Base-by-base conservation (phyloP, 1,140 invertebrate genomes). In the Macrobrachium nipponense region DNA sequence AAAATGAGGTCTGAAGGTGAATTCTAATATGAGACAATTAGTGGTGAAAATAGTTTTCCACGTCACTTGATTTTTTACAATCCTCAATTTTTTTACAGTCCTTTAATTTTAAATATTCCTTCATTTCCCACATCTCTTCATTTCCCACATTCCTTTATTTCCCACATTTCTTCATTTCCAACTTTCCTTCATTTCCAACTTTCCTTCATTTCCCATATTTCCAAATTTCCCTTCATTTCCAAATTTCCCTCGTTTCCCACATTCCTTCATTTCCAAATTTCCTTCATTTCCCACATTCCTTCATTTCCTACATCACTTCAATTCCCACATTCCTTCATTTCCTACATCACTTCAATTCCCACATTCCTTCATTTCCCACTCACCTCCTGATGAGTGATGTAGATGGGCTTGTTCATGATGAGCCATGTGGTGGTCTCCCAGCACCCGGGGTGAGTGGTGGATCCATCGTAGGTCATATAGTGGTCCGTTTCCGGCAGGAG, bases 381-480 rank as follows among this genome's bases (percentile, higher is more conserved):
- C 27, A 89, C 66, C 73, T 89, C 88, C 59, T 90, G 51, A 90
- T 90, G 66, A 10, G 87, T 81, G 44, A 89, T 82, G 86, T 93
- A 93, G 66, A 93, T 90, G 11, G 92, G 92, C 83, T 91, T 91
- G 86, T 93, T 93, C 78, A 92, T 89, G 43, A 93, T 89, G 43
- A 93, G 91, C 92, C 92, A 93, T 44, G 92, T 92, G 7, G 93
- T 91, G 10, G 92, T 93, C 88, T 93, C 92, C 87, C 92, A 90
- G 88, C 93, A 93, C 15, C 92, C 92, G 0, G 92, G 92, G 87
- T 90, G 91, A 14, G 92, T 93, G 18, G 92, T 89, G 10, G 92
- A 92, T 0, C 92, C 92, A 70, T 99, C 98, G 91, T 99, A 99
- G 23, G 97, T 98, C 92, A 99, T 97, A 92, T 97, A 99, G 89